Percentiles rank a stretch among this genome's conserved stretches.
Conservation (phyloP, 2,113 vertebrate genomes). For the Trichechus manatus region DNA sequence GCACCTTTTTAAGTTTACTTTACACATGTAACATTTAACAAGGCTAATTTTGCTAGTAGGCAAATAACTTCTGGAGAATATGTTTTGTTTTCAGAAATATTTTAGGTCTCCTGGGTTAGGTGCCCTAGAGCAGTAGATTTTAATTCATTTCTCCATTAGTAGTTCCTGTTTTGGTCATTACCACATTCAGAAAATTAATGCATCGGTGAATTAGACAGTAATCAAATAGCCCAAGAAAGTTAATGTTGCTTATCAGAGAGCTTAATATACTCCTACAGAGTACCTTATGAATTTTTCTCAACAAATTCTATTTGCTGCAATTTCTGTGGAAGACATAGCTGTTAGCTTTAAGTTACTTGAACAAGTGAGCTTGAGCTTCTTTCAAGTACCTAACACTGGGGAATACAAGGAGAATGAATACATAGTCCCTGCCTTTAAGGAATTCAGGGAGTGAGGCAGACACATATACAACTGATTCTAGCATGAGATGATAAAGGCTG, state of each 20-base stretch:
- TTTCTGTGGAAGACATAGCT: conserved; percentile 44
- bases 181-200: conserved; percentile 50
- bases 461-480: not conserved
- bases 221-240: conserved; percentile 60
- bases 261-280: conserved; percentile 42
- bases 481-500: not conserved
- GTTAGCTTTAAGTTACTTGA: conserved; percentile 46
- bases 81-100: conserved; percentile 65
- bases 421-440: not conserved
- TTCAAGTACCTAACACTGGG: not conserved
- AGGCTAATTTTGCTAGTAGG: not conserved
- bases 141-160: conserved; percentile 58
- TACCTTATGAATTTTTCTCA: conserved; percentile 54
- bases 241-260: conserved; percentile 63
- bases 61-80: not conserved
- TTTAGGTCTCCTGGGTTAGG: not conserved
- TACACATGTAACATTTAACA: not conserved
- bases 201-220: conserved; percentile 42
- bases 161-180: conserved; percentile 68
- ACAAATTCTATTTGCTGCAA: conserved; percentile 49
- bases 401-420: not conserved
- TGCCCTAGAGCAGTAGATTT: conserved; percentile 14
- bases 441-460: not conserved
- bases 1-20: not conserved
- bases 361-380: conserved; percentile 41